These are phyloP conservation scores for Hydropsyche tenuis DNA, from an alignment of 1,140 invertebrate species.

Conservation along the genomic window DNA sequence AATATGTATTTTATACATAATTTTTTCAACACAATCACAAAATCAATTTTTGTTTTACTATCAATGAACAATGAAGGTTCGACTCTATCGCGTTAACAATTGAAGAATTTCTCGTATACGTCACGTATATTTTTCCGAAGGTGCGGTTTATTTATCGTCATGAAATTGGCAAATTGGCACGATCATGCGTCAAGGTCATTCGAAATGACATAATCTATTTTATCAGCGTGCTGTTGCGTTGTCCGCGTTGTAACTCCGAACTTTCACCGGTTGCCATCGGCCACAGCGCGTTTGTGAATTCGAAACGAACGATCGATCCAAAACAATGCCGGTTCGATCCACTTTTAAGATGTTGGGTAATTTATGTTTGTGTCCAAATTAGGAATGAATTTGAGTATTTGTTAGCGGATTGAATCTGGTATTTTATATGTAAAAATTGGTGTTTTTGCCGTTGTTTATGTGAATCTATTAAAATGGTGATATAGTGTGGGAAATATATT, in stretches of 20 bases:
- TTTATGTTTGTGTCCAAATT: neutral
- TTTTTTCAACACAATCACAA: no score
- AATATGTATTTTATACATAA: neutral
- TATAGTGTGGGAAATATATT: neutral
- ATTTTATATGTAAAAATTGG: neutral
- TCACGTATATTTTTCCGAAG: neutral
- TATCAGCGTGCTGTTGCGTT: neutral
- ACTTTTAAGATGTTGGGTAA: neutral
- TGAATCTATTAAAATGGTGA: neutral
- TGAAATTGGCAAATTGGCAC: neutral
- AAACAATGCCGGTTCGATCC: conserved; percentile 7
- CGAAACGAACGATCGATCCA: neutral
- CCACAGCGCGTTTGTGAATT: neutral
- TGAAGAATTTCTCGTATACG: no score
- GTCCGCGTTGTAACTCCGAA: neutral
- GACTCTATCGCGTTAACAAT: no score
- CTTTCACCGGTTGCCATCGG: conserved; percentile 1
- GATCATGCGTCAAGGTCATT: neutral
- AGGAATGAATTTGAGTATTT: no score
- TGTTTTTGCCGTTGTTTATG: neutral
- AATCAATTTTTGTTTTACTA: no score
- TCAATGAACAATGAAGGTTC: no score
- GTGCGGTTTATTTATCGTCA: neutral
- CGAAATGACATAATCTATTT: neutral
- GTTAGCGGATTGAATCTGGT: neutral